phyloP scores from a whole-genome alignment of 2,888 invertebrate species.

The Uloborus plumipes region DNA sequence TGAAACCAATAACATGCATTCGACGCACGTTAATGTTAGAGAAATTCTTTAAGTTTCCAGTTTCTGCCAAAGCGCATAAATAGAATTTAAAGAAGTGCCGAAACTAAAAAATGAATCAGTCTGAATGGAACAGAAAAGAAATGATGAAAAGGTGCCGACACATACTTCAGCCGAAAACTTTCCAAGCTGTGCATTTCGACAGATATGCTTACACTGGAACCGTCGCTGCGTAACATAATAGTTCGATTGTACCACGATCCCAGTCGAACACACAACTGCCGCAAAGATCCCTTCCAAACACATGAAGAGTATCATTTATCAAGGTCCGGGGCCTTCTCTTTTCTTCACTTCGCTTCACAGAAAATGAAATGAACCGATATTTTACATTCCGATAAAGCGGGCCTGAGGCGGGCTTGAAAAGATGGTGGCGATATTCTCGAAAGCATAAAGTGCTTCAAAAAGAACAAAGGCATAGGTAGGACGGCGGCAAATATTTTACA shows the following conservation, averaged over 20 bases:
- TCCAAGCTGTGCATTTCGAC: constrained; percentile 15
- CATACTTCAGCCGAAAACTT: constrained; percentile 46
- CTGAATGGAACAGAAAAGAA: constrained; percentile 2
- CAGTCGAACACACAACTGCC: constrained; percentile 26
- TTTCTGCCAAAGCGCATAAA: too few relatives aligned
- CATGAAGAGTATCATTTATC: constrained; percentile 46
- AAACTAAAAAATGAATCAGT: too few relatives aligned
- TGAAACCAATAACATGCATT: too few relatives aligned
- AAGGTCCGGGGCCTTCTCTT: constrained; percentile 25
- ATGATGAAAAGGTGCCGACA: constrained; percentile 12
- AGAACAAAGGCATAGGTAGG: constrained; percentile 45
- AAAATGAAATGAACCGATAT: constrained; percentile 57
- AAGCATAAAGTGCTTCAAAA: constrained; percentile 21
- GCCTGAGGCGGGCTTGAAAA: constrained; percentile 15
- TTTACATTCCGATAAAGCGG: constrained; percentile 62
- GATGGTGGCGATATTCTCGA: too few relatives aligned
- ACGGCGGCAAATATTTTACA: constrained; percentile 56
- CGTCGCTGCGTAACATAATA: constrained; percentile 30
- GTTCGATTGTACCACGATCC: constrained; percentile 32
- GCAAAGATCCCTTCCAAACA: constrained; percentile 31
- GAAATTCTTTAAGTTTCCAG: too few relatives aligned
- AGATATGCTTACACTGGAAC: background rate
- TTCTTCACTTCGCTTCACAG: constrained; percentile 5
- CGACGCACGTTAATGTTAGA: too few relatives aligned
- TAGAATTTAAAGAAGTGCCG: too few relatives aligned